These are phyloP conservation scores for Ooceraea biroi DNA, from an alignment of 1,140 invertebrate species.

Conservation along the genomic window DNA sequence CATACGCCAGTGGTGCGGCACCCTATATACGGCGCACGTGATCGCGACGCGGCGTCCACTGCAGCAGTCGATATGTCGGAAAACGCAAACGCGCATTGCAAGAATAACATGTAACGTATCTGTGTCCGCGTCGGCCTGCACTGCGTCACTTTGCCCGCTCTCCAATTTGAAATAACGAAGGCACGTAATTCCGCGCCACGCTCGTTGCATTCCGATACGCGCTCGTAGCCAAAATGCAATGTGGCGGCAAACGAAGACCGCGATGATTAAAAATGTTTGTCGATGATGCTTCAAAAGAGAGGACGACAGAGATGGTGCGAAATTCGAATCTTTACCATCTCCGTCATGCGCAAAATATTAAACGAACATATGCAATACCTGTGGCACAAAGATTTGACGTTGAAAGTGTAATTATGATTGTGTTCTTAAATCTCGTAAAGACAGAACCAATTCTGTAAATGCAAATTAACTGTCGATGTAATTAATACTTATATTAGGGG, in stretches of 20 bases:
- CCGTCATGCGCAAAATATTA: no score
- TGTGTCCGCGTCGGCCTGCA: slow-evolving; percentile 20
- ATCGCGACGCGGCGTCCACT: slow-evolving; percentile 45
- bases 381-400: no score
- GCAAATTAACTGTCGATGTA: no score
- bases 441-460: no score
- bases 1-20: neutral
- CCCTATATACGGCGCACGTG: neutral
- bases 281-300: neutral
- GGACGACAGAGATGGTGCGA: neutral
- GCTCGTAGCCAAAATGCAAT: slow-evolving; percentile 17
- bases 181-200: slow-evolving; percentile 38
- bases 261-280: slow-evolving; percentile 22
- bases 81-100: slow-evolving; percentile 51
- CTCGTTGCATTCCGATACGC: slow-evolving; percentile 39
- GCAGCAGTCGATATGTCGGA: slow-evolving; percentile 57
- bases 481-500: no score
- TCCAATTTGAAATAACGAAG: slow-evolving; percentile 63
- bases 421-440: no score
- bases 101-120: slow-evolving; percentile 55
- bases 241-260: neutral
- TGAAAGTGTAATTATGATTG: no score
- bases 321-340: neutral
- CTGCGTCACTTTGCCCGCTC: slow-evolving; percentile 37
- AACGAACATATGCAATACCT: no score